Evolutionary conservation across 2,888 invertebrate genomes (phyloP).

Genomic region (Elegia similella): DNA sequence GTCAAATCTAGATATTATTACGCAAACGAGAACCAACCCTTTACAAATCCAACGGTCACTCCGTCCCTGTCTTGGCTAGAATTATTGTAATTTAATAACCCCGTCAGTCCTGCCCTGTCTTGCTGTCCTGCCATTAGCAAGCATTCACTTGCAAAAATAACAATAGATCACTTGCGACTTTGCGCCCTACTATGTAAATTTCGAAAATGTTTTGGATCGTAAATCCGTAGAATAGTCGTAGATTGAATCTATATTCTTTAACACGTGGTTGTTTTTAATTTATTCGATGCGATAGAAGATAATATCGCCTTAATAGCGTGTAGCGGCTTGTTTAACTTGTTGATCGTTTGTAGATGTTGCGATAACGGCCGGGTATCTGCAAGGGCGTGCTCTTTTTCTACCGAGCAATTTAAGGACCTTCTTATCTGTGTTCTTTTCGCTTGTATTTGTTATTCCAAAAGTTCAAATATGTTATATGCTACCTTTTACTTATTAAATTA

Average conservation of each 20-base stretch:
- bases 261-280: slow-evolving; percentile 57
- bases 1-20: not conserved
- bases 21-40: slow-evolving; percentile 1
- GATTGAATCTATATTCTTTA: slow-evolving; percentile 47
- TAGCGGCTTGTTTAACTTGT: slow-evolving; percentile 72
- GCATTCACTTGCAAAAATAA: slow-evolving; percentile 61
- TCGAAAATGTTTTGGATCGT: slow-evolving; percentile 54
- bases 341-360: slow-evolving; percentile 66
- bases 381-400: slow-evolving; percentile 17
- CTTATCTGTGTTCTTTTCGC: not conserved
- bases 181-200: slow-evolving; percentile 43
- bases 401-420: not conserved
- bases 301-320: slow-evolving; percentile 43
- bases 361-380: slow-evolving; percentile 53
- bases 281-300: slow-evolving; percentile 36
- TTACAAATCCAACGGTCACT: slow-evolving; percentile 31
- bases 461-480: not conserved
- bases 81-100: slow-evolving; percentile 78
- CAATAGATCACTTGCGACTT: slow-evolving; percentile 74
- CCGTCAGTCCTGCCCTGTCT: slow-evolving; percentile 31
- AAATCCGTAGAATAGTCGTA: slow-evolving; percentile 43
- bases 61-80: slow-evolving; percentile 29
- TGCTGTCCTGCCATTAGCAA: slow-evolving; percentile 48
- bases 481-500: not conserved
- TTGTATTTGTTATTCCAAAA: not conserved